Base-by-base conservation (phyloP, 2,113 vertebrate species). In the Platichthys flesus region DNA sequence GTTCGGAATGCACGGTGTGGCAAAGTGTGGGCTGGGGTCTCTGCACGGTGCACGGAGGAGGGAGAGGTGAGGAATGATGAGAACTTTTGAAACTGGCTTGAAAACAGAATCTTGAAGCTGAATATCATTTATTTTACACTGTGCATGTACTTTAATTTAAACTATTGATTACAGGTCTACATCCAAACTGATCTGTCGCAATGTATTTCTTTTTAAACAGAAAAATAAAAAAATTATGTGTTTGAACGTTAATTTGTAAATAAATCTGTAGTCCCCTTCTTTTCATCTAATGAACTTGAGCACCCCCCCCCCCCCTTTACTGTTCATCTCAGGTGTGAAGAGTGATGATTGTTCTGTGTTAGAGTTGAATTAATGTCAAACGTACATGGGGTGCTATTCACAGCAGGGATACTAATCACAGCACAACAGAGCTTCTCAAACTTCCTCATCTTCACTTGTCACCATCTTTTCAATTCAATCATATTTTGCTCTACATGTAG, bases 1-100 rank as follows among this genome's bases (percentile, higher is more conserved):
- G 82, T 76, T 85, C 84, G 88, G 87, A 88, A 86, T 90, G 87
- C 78, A 76, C 13, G 54, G 60, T 66, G 66, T 59, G 82, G 84
- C 52, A 78, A 76, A 76, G 69, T 69, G 71, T 3, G 66, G 66
- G 47, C 73, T 67, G 67, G 78, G 77, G 84, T 81, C 81, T 75
- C 70, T 83, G 82, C 67, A 57, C 55, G 57, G 62, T 47, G 74
- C 26, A 74, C 49, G 73, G 61, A 45, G 55, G 52, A 28, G 58
- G 21, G 61, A 76, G 72, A 31, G 16, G 70, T 54, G 71, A 57
- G 23, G 67, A 68, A 64, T 40, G 37, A 49, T 18, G n/a, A 51
- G 18, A 59, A 31, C 2, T 8, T 64, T 52, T 64, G 4, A 65
- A 67, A 73, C 26, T 28, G 54, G 9, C 37, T 56, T 8, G 42